Conservation (phyloP, 2,113 vertebrate species). For the Sinosuthora webbiana region DNA sequence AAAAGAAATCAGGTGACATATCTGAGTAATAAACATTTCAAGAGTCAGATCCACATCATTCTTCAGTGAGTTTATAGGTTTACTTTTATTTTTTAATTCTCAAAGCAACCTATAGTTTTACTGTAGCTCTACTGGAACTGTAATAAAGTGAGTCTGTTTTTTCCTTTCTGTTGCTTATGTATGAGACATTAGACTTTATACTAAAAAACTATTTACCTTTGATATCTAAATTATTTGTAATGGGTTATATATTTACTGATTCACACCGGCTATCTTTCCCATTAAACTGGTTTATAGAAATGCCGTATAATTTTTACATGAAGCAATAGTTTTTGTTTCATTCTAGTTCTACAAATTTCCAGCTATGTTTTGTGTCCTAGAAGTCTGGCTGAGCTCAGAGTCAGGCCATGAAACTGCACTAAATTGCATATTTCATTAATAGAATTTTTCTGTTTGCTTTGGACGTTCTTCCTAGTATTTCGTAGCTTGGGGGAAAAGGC, state of each 20-base stretch:
- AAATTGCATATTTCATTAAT: constrained; percentile 32
- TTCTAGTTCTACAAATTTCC: neutral
- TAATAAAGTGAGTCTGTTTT: neutral
- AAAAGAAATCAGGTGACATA: neutral
- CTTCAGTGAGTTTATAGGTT: neutral
- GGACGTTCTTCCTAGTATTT: constrained; percentile 8
- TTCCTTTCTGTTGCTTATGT: neutral
- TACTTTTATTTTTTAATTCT: neutral
- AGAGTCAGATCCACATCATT: neutral
- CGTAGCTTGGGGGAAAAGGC: neutral
- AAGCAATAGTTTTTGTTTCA: neutral
- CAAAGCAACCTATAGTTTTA: neutral
- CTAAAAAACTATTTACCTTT: neutral
- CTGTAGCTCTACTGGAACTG: neutral
- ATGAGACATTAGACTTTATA: neutral
- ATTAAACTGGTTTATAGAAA: neutral
- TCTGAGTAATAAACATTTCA: neutral
- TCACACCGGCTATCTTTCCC: neutral
- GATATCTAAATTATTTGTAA: neutral
- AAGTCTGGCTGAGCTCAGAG: constrained; percentile 13
- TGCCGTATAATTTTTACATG: neutral
- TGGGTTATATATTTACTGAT: neutral
- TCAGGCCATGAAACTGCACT: neutral
- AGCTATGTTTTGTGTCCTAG: neutral
- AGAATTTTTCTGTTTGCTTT: constrained; percentile 45